Conservation (phyloP, 2,797 vertebrate species). For the Mallotus villosus region DNA sequence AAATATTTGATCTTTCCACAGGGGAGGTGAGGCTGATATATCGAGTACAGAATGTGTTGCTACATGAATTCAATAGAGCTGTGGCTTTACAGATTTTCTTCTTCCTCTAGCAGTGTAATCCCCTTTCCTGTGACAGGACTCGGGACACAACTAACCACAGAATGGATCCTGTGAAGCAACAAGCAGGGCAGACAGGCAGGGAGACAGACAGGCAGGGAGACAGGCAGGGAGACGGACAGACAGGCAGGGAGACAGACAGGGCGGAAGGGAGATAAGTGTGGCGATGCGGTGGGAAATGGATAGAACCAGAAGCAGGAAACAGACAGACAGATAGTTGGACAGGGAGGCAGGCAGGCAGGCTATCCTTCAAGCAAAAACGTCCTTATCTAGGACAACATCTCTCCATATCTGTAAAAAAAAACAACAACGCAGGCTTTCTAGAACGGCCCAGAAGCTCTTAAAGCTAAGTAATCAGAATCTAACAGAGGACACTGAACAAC, state of each 20-base stretch:
- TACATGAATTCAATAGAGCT: conserved; percentile 60
- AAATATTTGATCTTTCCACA: conserved; percentile 62
- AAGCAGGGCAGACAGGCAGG: conserved; percentile 35
- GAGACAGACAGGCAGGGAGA: conserved; percentile 28
- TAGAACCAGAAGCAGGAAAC: neutral
- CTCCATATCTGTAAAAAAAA: conserved; percentile 29
- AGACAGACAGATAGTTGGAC: neutral
- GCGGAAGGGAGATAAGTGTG: neutral
- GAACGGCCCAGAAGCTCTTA: neutral
- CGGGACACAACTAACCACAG: conserved; percentile 32
- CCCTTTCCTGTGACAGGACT: conserved; percentile 36
- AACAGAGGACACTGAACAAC: conserved; percentile 15
- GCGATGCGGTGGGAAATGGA: neutral
- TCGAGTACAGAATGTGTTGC: conserved; percentile 53
- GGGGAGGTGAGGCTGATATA: conserved; percentile 44
- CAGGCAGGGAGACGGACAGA: too few species aligned
- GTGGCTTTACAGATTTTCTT: conserved; percentile 42
- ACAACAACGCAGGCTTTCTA: conserved; percentile 15
- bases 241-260: conserved; percentile 28
- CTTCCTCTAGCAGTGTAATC: conserved; percentile 53
- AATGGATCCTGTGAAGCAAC: conserved; percentile 16
- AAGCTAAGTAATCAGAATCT: conserved; percentile 17
- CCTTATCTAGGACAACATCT: conserved; percentile 10
- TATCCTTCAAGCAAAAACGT: too few species aligned
- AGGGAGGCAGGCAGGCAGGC: neutral